These are phyloP conservation scores for Synanthedon formicaeformis DNA, from an alignment of 2,888 invertebrate genomes.

Conservation along the genomic window DNA sequence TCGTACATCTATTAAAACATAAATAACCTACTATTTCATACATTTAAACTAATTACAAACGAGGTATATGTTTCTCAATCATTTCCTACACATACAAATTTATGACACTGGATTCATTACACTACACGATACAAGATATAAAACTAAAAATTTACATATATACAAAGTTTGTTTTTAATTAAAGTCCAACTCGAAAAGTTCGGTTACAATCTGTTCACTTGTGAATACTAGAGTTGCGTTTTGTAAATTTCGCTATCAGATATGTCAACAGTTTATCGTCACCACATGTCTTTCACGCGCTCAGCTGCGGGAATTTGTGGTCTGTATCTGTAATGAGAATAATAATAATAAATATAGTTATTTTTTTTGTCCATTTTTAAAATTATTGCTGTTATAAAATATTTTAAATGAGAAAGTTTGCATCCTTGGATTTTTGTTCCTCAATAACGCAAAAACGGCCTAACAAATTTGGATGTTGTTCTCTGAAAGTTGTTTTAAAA, in stretches of 20 bases:
- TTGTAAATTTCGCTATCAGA: background rate
- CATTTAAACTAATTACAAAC: conserved; percentile 8
- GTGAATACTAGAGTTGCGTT: background rate
- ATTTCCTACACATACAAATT: conserved; percentile 9
- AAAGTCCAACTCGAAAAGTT: conserved; percentile 6
- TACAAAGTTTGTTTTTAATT: conserved; percentile 26
- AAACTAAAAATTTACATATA: conserved; percentile 50
- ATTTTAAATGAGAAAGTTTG: no score
- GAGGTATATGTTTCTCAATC: conserved; percentile 12
- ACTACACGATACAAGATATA: conserved; percentile 14
- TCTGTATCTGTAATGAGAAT: conserved; percentile 44
- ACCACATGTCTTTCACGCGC: conserved; percentile 72
- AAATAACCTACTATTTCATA: background rate
- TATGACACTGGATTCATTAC: conserved; percentile 59
- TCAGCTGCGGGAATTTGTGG: conserved; percentile 61
- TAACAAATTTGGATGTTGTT: no score
- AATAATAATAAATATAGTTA: background rate
- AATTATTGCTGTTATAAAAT: no score
- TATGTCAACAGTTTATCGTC: conserved; percentile 16
- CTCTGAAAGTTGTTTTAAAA: no score
- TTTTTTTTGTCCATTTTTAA: no score
- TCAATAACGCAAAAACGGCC: no score
- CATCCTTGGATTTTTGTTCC: no score
- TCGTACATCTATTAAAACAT: background rate
- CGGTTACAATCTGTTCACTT: conserved; percentile 5